Conservation (phyloP, 2,888 invertebrate species). For the Marasmarcha lunaedactyla region DNA sequence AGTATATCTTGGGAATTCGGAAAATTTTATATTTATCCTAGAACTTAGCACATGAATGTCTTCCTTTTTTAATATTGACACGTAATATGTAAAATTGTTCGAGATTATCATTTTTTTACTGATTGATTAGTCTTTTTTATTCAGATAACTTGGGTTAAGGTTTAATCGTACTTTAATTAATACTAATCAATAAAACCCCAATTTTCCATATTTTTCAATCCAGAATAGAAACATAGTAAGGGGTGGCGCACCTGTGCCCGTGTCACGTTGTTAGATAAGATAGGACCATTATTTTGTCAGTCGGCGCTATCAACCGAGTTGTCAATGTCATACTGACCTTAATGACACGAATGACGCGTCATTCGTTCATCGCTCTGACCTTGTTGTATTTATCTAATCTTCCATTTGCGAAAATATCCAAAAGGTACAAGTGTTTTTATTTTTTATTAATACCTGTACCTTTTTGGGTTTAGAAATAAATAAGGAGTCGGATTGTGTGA, state of each 20-base stretch:
- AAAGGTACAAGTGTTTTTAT: constrained; percentile 15
- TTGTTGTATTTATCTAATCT: constrained; percentile 68
- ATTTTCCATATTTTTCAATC: constrained; percentile 5
- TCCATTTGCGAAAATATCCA: constrained; percentile 50
- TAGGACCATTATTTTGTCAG: constrained; percentile 65
- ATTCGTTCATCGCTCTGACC: constrained; percentile 53
- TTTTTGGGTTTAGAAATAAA: constrained; percentile 3
- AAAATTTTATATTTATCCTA: no score
- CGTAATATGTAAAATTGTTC: no score
- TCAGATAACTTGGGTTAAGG: no score
- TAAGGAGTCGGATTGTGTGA: no score
- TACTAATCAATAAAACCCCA: no score
- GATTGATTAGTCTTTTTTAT: no score
- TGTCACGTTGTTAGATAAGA: constrained; percentile 66
- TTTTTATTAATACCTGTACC: constrained; percentile 9
- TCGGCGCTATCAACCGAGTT: constrained; percentile 47
- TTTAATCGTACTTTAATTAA: no score
- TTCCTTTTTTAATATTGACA: no score
- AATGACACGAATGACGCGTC: constrained; percentile 64
- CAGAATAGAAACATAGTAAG: constrained; percentile 6
- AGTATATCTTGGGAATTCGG: no score
- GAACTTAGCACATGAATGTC: no score
- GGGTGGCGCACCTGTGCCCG: constrained; percentile 63
- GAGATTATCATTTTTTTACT: no score
- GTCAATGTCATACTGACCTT: constrained; percentile 69